A percentile compares a stretch with the other conserved stretches of the same genome.
Evolutionary conservation across 2,113 vertebrate genomes (phyloP).

Genomic region (human (Homo sapiens)): GRCh38 chr4:165369501-165370000

Average conservation of each 20-base stretch:
- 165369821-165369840: neutral
- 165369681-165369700: neutral
- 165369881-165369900: neutral
- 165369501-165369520: too few relatives aligned
- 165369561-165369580: fast-evolving
- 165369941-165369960: neutral
- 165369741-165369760: neutral
- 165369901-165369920: neutral
- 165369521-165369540: too few relatives aligned
- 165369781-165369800: neutral
- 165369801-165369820: neutral
- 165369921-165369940: neutral
- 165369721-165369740: neutral
- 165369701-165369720: neutral
- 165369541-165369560: fast-evolving
- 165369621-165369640: neutral
- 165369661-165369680: neutral
- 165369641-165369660: neutral
- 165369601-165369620: too few relatives aligned
- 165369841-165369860: neutral
- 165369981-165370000: neutral
- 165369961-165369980: neutral
- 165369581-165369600: too few relatives aligned
- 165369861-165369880: neutral
- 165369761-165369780: neutral